Evolutionary conservation across 1,140 invertebrate genomes (phyloP).

Genomic region (Drosophila aff.): DNA sequence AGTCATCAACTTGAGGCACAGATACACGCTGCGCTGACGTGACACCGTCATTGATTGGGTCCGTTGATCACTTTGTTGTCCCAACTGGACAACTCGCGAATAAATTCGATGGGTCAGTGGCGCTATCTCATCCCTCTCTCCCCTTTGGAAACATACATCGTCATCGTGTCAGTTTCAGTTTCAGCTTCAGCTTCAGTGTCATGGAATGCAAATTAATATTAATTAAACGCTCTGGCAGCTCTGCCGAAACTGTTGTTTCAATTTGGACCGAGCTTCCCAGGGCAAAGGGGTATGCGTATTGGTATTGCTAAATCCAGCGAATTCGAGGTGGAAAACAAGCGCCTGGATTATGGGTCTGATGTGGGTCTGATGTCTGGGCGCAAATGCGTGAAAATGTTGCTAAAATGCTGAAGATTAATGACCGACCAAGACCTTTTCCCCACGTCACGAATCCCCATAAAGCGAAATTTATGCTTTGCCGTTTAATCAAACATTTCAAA

Average conservation of each 20-base stretch:
- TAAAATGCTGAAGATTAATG: conserved; percentile 49
- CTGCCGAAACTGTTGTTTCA: conserved; percentile 40
- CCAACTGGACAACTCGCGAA: conserved; percentile 35
- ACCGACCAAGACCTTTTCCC: conserved; percentile 9
- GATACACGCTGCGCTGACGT: conserved; percentile 54
- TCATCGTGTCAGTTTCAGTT: conserved; percentile 25
- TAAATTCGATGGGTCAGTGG: conserved; percentile 23
- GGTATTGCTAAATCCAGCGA: neutral
- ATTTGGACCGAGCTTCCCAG: conserved; percentile 43
- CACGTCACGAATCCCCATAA: conserved; percentile 31
- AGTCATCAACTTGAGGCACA: neutral
- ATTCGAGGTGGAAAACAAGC: conserved; percentile 7
- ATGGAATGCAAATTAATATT: conserved; percentile 78
- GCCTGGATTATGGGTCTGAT: conserved; percentile 28
- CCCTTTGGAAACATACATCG: conserved; percentile 34
- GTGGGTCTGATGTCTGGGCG: conserved; percentile 29
- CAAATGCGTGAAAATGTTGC: conserved; percentile 49
- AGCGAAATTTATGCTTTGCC: conserved; percentile 38
- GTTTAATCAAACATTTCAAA: conserved; percentile 52
- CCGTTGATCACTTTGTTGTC: conserved; percentile 72
- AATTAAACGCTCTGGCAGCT: conserved; percentile 57
- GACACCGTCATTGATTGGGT: conserved; percentile 37
- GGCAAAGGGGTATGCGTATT: conserved; percentile 3
- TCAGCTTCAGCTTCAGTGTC: conserved; percentile 20
- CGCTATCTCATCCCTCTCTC: conserved; percentile 2